Conservation (phyloP, 2,113 vertebrate genomes). For the Sylvia atricapilla region DNA sequence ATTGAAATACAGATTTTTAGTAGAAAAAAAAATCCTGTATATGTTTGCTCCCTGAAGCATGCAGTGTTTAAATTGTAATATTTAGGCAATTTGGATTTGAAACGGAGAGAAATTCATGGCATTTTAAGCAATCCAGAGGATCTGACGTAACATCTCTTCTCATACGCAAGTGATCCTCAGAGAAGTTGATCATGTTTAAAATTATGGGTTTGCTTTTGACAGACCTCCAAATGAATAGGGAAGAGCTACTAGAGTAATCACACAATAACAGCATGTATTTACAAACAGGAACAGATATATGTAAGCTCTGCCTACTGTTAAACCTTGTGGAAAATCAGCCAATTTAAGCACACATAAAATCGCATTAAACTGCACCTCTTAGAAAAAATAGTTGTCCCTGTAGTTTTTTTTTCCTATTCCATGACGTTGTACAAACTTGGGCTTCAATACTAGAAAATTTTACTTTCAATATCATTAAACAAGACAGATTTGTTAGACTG, state of each 20-base stretch:
- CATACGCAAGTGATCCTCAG: neutral
- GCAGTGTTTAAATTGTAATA: neutral
- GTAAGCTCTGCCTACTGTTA: neutral
- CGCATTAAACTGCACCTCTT: neutral
- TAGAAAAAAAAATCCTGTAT: neutral
- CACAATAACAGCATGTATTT: neutral
- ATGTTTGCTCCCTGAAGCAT: neutral
- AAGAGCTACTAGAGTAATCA: neutral
- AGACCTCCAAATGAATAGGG: neutral
- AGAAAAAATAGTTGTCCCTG: neutral
- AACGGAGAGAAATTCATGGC: neutral
- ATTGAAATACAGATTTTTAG: neutral
- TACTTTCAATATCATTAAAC: neutral
- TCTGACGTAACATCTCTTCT: neutral
- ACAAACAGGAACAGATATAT: neutral
- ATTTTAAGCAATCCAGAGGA: neutral
- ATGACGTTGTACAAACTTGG: neutral
- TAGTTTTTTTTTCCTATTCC: neutral
- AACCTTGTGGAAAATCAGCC: neutral
- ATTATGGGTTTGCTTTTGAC: neutral
- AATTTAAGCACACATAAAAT: neutral
- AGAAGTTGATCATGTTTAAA: neutral
- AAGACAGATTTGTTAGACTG: neutral
- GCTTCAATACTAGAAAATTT: neutral
- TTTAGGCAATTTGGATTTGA: neutral